Conservation (phyloP, 92 coral and sea anemone genomes). For the Porites evermanni region DNA sequence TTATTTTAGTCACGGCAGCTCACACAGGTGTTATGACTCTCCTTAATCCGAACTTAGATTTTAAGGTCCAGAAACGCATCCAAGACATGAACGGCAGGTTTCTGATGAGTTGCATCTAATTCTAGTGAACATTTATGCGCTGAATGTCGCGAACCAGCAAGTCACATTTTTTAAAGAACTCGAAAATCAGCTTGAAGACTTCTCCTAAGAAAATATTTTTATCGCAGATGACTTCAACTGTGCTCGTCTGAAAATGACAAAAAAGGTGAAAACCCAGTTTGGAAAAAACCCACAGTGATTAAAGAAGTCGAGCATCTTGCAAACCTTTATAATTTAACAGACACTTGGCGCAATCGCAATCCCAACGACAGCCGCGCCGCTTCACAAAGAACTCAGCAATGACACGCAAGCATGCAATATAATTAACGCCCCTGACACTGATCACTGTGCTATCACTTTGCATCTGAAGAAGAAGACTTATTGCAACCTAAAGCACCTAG, state of each 20-base stretch:
- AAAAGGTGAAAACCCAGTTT: conserved; percentile 31
- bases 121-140: no score
- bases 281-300: background rate
- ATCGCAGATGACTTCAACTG: conserved; percentile 27
- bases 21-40: conserved; percentile 1
- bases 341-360: conserved; percentile 17
- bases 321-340: background rate
- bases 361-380: background rate
- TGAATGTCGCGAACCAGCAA: no score
- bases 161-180: conserved; percentile 3
- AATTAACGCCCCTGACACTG: conserved; percentile 36
- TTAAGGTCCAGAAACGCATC: background rate
- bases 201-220: conserved; percentile 8
- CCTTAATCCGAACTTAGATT: no score
- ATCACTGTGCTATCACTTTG: conserved; percentile 36
- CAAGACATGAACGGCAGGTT: conserved; percentile 17
- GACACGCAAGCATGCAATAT: conserved; percentile 2
- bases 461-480: conserved; percentile 3
- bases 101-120: background rate
- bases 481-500: conserved; percentile 19
- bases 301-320: no score
- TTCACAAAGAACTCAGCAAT: background rate
- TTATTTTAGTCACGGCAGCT: conserved; percentile 28
- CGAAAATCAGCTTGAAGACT: conserved; percentile 2
- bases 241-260: conserved; percentile 9